A percentile compares a stretch with the other conserved stretches of the same genome.
These are phyloP conservation scores for Hoplostethus atlanticus DNA, from an alignment of 2,797 vertebrate species.

Conservation along the genomic window DNA sequence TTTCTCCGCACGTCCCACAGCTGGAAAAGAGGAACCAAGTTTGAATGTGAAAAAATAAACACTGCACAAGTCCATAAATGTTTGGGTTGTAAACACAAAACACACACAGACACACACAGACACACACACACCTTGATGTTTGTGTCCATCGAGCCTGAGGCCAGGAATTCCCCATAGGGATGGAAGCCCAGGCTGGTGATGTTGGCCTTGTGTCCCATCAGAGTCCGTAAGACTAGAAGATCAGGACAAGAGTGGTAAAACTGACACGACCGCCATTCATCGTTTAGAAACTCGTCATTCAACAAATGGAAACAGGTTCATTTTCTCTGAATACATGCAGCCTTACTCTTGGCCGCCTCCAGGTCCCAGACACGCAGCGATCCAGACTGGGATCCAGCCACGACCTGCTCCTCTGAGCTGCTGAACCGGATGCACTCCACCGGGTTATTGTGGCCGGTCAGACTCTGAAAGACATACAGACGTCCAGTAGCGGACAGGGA, in stretches of 20 bases:
- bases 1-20: conserved; percentile 97
- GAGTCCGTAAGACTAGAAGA: conserved; percentile 88
- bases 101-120: conserved; percentile 8
- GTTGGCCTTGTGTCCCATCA: conserved; percentile 94
- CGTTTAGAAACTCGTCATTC: too few species aligned
- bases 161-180: conserved; percentile 92
- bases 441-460: conserved; percentile 92
- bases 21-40: conserved; percentile 70
- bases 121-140: conserved; percentile 90
- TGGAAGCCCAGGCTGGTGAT: conserved; percentile 96
- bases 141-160: conserved; percentile 95
- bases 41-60: neutral
- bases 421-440: conserved; percentile 95
- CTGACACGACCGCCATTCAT: neutral
- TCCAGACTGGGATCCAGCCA: conserved; percentile 95
- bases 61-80: neutral
- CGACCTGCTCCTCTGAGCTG: conserved; percentile 91
- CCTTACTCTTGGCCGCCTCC: conserved; percentile 96
- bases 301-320: neutral
- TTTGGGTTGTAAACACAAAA: neutral
- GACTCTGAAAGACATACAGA: conserved; percentile 84
- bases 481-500: neutral
- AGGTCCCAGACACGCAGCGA: conserved; percentile 96
- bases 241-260: neutral
- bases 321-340: neutral